Conservation (phyloP, 2,113 vertebrate genomes). For the Urocitellus parryii region DNA sequence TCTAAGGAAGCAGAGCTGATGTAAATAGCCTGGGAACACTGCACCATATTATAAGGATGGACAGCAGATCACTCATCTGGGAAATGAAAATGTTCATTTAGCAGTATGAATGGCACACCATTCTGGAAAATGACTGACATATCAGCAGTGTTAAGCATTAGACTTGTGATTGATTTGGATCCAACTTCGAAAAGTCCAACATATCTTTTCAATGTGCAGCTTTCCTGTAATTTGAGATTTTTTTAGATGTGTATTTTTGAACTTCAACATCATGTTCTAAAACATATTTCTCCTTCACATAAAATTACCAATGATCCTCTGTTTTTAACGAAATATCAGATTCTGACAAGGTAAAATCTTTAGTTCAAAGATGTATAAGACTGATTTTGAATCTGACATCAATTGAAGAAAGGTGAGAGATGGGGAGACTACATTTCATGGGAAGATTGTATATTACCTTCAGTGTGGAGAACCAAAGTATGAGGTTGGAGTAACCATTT, state of each 20-base stretch:
- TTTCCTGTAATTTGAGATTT: background rate
- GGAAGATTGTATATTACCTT: background rate
- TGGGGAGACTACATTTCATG: background rate
- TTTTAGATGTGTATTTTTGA: background rate
- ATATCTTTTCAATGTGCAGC: constrained; percentile 23
- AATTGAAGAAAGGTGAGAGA: background rate
- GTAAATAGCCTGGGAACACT: constrained; percentile 69
- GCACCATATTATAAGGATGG: constrained; percentile 66
- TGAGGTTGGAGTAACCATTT: background rate
- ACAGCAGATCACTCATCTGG: constrained; percentile 70
- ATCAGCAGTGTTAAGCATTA: constrained; percentile 59
- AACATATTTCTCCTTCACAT: background rate
- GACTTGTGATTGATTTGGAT: constrained; percentile 67
- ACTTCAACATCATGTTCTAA: background rate
- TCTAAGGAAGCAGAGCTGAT: constrained; percentile 65
- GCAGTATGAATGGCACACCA: constrained; percentile 56
- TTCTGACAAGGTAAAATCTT: constrained; percentile 8
- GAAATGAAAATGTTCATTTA: constrained; percentile 79
- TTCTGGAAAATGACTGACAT: constrained; percentile 53
- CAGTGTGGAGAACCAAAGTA: background rate
- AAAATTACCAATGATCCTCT: background rate
- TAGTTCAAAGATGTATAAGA: background rate
- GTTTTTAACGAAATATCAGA: constrained; percentile 22
- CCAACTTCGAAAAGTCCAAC: constrained; percentile 39
- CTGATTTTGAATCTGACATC: background rate